Conservation (phyloP, 2,113 vertebrate species). For the Salvator merianae region DNA sequence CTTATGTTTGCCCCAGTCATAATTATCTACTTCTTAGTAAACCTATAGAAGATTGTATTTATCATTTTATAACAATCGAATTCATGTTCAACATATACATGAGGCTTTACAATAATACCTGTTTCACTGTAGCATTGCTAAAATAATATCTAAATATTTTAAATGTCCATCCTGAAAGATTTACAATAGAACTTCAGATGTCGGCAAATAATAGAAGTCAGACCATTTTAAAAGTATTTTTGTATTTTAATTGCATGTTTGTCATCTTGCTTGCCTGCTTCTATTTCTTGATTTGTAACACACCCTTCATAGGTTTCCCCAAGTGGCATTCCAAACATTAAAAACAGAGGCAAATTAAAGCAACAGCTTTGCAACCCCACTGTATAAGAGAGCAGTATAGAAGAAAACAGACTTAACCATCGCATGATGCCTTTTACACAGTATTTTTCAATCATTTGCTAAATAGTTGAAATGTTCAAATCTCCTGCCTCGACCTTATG, state of each 20-base stretch:
- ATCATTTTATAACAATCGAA: no score
- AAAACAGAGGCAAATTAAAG: background rate
- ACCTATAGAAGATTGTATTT: no score
- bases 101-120: slow-evolving; percentile 18
- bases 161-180: slow-evolving; percentile 49
- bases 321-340: background rate
- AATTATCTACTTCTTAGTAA: no score
- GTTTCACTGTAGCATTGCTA: slow-evolving; percentile 54
- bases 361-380: background rate
- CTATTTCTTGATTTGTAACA: background rate
- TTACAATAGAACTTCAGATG: slow-evolving; percentile 30
- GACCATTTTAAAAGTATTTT: slow-evolving; percentile 51
- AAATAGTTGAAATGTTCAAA: slow-evolving; percentile 16
- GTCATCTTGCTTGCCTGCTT: background rate
- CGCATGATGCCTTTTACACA: background rate
- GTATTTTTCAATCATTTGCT: background rate
- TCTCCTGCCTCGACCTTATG: slow-evolving; percentile 23
- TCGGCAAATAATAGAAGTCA: slow-evolving; percentile 37
- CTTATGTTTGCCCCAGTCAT: no score
- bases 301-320: background rate
- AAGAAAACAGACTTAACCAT: background rate
- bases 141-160: slow-evolving; percentile 45
- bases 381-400: background rate
- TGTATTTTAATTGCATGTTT: slow-evolving; percentile 5
- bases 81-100: background rate